Evolutionary conservation across 30 jellyfish, hydroid and myxozoan species (phyloP), one percentile per base, ranked within the genome.

Genomic region (Cassiopea xamachana): DNA sequence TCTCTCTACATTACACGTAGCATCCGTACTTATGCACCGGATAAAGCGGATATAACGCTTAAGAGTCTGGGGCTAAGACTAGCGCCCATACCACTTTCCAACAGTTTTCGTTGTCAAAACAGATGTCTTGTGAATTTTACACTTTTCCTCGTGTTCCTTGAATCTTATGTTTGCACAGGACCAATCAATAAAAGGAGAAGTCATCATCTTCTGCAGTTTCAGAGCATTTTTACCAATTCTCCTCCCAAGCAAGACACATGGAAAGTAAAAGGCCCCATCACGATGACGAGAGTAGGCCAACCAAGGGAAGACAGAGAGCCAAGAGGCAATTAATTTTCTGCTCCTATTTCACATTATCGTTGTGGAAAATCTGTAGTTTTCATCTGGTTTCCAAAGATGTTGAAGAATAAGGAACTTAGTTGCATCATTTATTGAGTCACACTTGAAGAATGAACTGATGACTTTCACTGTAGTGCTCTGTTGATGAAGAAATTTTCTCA

Each of bases 201-300:
- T 3, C 51, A 64, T 48, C 89, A 81, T 44, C 18, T 59, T 81
- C n/a, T 81, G 67, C 15, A 81, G 46, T 64, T 81, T 81, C 17
- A 79, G 58, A 14, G 89, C 15, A 58, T 81, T 81, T 46, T n/a
- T 55, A 7, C 64, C 89, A 15, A 81, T 64, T 13, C 80, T 14
- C 27, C 89, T 60, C 19, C 89, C 84, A 81, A 81, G 58, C 16
- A 81, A 46, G 2, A 88, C 95, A 79, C 95, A 88, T 16, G 92
- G 80, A 27, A 88, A 13, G 82, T 87, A 79, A 71, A 67, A 62
- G 50, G 85, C 95, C 17, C 91, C 64, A 55, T 55, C 64, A 55
- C 64, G 7, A 6, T 10, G 64, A 55, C 64, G 64, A 3, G 64
- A 55, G 64, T 55, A 55, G 64, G 64, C 64, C 64, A 55, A 10